A percentile compares a stretch with the other conserved stretches of the same genome.
These are phyloP conservation scores for Enteromius argenteus DNA, from an alignment of 2,797 vertebrate species.

Conservation along the genomic window DNA sequence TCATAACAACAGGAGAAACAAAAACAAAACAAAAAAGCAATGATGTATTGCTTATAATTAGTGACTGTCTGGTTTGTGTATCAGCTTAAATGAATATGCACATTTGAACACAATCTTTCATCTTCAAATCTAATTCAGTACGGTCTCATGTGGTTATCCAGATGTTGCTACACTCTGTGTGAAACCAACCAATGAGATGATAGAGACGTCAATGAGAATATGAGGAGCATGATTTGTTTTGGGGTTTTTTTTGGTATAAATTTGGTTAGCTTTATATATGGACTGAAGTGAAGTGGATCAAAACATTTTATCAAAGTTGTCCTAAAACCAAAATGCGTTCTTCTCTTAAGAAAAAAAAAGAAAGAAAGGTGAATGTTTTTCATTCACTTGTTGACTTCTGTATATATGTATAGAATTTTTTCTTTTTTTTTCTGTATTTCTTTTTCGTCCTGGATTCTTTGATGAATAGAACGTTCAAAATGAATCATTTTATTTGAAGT, in stretches of 20 bases:
- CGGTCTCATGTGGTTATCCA: slow-evolving; percentile 1
- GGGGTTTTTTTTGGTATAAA: too few relatives aligned
- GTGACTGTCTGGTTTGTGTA: slow-evolving; percentile 19
- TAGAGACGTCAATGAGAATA: background rate
- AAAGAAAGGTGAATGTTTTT: too few relatives aligned
- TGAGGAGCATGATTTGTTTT: background rate
- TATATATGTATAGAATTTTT: too few relatives aligned
- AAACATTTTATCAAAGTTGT: too few relatives aligned
- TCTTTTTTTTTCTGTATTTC: too few relatives aligned
- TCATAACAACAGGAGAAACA: background rate
- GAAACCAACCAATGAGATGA: background rate
- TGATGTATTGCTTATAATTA: slow-evolving; percentile 11
- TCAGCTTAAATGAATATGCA: slow-evolving; percentile 8
- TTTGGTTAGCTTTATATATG: too few relatives aligned
- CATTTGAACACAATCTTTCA: slow-evolving; percentile 15
- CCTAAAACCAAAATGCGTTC: too few relatives aligned
- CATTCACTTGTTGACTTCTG: too few relatives aligned
- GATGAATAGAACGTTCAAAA: too few relatives aligned
- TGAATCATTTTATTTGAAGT: background rate
- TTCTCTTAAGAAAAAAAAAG: too few relatives aligned
- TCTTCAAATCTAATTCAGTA: slow-evolving; percentile 32
- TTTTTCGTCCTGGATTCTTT: too few relatives aligned
- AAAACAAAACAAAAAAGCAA: background rate
- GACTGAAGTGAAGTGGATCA: too few relatives aligned
- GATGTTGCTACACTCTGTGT: background rate